Conservation (phyloP, 2,888 invertebrate genomes). For the Dromius quadrimaculatus region DNA sequence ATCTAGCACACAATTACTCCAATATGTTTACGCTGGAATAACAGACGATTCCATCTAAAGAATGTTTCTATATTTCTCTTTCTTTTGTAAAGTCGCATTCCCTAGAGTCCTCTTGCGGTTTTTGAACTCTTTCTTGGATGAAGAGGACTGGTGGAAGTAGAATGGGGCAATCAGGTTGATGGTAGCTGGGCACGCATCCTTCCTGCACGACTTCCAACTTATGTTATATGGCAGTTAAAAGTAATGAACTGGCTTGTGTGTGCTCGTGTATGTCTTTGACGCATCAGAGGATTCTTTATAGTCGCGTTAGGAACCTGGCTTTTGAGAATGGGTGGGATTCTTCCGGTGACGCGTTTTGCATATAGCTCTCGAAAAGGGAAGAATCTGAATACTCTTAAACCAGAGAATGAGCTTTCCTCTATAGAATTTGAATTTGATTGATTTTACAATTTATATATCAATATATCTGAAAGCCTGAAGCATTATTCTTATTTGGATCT, state of each 20-base stretch:
- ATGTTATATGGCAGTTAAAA: constrained; percentile 9
- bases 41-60: constrained; percentile 1
- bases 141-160: background rate
- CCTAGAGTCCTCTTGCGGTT: constrained; percentile 9
- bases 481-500: too few relatives aligned
- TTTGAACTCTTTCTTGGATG: constrained; percentile 2
- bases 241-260: background rate
- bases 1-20: background rate
- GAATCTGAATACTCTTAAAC: too few relatives aligned
- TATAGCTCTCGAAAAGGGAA: too few relatives aligned
- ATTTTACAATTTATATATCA: too few relatives aligned
- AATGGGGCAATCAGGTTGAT: constrained; percentile 1
- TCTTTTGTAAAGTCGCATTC: background rate
- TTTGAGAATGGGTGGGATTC: too few relatives aligned
- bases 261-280: background rate
- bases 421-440: too few relatives aligned
- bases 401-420: too few relatives aligned
- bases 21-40: background rate
- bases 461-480: too few relatives aligned
- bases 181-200: background rate
- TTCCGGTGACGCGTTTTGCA: too few relatives aligned
- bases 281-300: background rate
- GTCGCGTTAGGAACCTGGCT: background rate
- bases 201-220: background rate
- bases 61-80: constrained; percentile 10